phyloP scores from a whole-genome alignment of 2,797 vertebrate species.

The Tragelaphus eurycerus region DNA sequence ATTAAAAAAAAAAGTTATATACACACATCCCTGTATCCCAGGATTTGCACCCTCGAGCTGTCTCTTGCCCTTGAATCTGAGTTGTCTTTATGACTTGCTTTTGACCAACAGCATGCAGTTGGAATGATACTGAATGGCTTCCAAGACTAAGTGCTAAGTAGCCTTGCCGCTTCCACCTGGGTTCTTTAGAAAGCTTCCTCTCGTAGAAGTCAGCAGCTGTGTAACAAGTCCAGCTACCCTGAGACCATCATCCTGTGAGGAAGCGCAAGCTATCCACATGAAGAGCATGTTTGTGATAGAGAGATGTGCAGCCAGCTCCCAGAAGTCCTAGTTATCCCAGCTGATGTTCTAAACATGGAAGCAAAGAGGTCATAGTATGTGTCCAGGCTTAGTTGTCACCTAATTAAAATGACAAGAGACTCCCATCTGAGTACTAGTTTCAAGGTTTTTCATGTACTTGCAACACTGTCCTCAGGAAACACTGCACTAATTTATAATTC shows the following conservation, averaged over 20 bases:
- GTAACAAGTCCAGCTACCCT: background rate
- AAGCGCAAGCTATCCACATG: no score
- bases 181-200: background rate
- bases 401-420: background rate
- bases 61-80: background rate
- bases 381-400: background rate
- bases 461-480: background rate
- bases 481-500: background rate
- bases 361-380: background rate
- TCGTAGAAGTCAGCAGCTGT: background rate
- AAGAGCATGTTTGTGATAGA: background rate
- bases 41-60: background rate
- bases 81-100: background rate
- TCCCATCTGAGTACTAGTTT: background rate
- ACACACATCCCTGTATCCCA: background rate
- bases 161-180: background rate
- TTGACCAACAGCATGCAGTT: background rate
- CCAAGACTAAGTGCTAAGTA: background rate
- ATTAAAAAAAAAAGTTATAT: background rate
- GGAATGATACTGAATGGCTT: background rate
- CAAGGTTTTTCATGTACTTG: background rate
- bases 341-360: background rate
- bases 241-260: no score
- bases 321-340: background rate
- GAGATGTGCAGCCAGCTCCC: background rate